These are phyloP conservation scores for Riparia riparia DNA, from an alignment of 2,113 vertebrate species.

Conservation along the genomic window DNA sequence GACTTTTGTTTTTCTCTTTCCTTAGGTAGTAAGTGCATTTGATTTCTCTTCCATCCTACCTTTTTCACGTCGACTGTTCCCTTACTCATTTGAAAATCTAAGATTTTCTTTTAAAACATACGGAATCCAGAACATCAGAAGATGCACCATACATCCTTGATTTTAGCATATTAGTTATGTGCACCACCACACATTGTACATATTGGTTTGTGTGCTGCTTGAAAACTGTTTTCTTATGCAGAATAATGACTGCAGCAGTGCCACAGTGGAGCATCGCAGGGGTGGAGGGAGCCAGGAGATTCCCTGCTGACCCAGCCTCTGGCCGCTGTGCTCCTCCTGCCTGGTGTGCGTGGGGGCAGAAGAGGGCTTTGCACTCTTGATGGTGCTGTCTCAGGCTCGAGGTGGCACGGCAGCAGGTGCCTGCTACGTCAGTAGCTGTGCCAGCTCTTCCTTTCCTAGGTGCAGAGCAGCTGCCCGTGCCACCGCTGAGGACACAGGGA, in stretches of 20 bases:
- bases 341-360: fast-evolving
- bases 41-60: neutral
- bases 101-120: neutral
- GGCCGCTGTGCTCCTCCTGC: neutral
- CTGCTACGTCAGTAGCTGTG: fast-evolving
- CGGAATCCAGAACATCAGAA: neutral
- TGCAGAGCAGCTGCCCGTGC: neutral
- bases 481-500: fast-evolving
- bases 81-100: neutral
- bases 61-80: neutral
- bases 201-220: neutral
- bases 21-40: neutral
- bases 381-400: neutral
- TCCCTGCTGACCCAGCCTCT: neutral
- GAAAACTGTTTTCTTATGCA: neutral
- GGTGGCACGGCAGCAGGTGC: neutral
- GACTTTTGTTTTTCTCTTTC: neutral
- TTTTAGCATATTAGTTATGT: neutral
- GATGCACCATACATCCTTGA: neutral
- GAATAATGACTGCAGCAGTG: neutral
- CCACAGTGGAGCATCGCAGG: fast-evolving
- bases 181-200: neutral
- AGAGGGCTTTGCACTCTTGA: neutral
- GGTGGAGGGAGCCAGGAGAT: neutral
- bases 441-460: neutral